Conservation (phyloP, 2,888 invertebrate genomes). For the Ormyrus labotus region DNA sequence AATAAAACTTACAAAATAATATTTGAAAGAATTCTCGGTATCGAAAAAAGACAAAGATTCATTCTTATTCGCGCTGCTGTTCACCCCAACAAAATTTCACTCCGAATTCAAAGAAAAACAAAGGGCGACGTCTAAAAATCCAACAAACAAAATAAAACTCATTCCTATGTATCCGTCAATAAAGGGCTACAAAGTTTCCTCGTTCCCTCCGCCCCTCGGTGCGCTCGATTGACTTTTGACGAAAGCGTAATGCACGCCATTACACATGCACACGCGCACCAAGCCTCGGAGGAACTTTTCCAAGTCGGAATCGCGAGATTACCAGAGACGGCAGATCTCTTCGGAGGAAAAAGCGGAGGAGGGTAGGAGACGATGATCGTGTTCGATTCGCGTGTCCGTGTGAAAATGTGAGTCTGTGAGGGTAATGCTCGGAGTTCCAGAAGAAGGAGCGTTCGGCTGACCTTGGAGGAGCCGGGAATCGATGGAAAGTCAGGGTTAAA, state of each 20-base stretch:
- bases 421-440: conserved; percentile 26
- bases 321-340: conserved; percentile 27
- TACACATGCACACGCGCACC: neutral
- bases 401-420: neutral
- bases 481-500: conserved; percentile 55
- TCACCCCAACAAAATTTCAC: neutral
- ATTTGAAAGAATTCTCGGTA: too few relatives aligned
- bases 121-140: neutral
- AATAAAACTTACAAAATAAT: too few relatives aligned
- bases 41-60: too few relatives aligned
- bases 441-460: conserved; percentile 63
- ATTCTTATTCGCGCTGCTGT: too few relatives aligned
- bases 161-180: too few relatives aligned
- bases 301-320: conserved; percentile 64
- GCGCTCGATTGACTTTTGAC: conserved; percentile 67
- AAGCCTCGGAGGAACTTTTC: conserved; percentile 40
- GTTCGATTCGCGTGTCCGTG: conserved; percentile 22
- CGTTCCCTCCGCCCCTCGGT: neutral
- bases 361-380: conserved; percentile 16
- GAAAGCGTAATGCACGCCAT: conserved; percentile 42
- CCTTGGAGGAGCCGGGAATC: conserved; percentile 64
- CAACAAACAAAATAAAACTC: too few relatives aligned
- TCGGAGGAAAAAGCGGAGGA: neutral
- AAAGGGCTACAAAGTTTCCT: neutral
- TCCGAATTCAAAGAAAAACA: conserved; percentile 5